These are phyloP conservation scores for Euwallacea similis DNA, from an alignment of 1,140 invertebrate species.

Conservation along the genomic window DNA sequence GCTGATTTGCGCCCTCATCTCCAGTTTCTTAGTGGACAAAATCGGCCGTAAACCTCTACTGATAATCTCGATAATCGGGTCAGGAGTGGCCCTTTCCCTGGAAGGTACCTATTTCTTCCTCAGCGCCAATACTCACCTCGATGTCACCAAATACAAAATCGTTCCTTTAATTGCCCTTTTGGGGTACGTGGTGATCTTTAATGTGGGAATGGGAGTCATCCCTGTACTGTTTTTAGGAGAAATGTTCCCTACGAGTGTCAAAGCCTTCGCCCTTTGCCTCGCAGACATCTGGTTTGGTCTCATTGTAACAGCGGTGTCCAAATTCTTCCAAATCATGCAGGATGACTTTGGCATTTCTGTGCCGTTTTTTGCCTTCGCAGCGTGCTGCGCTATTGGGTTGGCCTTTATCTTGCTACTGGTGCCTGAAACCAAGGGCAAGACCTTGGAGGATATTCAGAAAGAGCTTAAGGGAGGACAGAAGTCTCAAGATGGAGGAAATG, in stretches of 20 bases:
- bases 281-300: conserved; percentile 70
- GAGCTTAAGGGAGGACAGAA: conserved; percentile 42
- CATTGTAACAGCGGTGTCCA: conserved; percentile 73
- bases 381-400: conserved; percentile 64
- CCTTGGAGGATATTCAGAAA: conserved; percentile 60
- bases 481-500: background rate
- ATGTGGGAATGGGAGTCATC: conserved; percentile 71
- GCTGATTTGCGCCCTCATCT: conserved; percentile 64
- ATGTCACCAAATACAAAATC: conserved; percentile 35
- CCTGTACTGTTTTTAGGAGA: conserved; percentile 74
- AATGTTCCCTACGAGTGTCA: conserved; percentile 71
- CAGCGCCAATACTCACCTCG: conserved; percentile 51
- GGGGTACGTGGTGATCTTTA: conserved; percentile 70
- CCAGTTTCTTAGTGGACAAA: conserved; percentile 70
- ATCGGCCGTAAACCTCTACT: conserved; percentile 71
- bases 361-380: conserved; percentile 74
- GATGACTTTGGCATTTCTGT: conserved; percentile 65
- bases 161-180: conserved; percentile 70
- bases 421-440: conserved; percentile 85
- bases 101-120: conserved; percentile 65
- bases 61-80: conserved; percentile 61
- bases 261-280: conserved; percentile 69
- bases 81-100: conserved; percentile 58
- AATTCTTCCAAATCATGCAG: conserved; percentile 68
- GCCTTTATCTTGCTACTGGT: conserved; percentile 66